phyloP scores from a whole-genome alignment of 2,797 vertebrate species.

The Bucorvus abyssinicus region DNA sequence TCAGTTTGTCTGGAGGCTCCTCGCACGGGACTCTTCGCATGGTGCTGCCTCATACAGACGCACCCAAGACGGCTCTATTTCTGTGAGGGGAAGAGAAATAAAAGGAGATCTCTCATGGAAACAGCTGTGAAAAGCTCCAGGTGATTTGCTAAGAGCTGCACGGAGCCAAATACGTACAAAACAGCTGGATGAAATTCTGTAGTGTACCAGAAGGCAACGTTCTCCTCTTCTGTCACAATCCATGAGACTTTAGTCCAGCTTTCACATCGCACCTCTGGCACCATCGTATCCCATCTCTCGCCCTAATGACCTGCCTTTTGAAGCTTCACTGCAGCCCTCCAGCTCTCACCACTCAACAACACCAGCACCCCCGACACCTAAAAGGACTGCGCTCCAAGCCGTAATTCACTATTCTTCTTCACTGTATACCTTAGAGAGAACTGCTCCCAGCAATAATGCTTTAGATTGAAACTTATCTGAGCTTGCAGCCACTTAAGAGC shows the following conservation, averaged over 20 bases:
- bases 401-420: constrained; percentile 3
- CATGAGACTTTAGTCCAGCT: background rate
- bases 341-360: background rate
- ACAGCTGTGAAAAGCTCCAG: background rate
- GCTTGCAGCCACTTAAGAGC: background rate
- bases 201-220: rapidly evolving
- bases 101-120: background rate
- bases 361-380: background rate
- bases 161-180: background rate
- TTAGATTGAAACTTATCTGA: constrained; percentile 14
- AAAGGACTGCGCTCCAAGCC: background rate
- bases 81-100: background rate
- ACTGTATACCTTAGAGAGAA: background rate
- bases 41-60: background rate
- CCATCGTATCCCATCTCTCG: background rate
- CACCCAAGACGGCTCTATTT: background rate
- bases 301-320: background rate
- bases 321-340: background rate
- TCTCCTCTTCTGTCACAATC: background rate
- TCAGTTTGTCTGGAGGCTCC: background rate
- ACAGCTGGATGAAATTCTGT: background rate
- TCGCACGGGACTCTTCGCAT: background rate
- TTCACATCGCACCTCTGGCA: background rate
- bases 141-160: background rate
- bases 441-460: background rate